Evolutionary conservation across 2,113 vertebrate species (phyloP).

Genomic region (Acrocephalus arundinaceus): DNA sequence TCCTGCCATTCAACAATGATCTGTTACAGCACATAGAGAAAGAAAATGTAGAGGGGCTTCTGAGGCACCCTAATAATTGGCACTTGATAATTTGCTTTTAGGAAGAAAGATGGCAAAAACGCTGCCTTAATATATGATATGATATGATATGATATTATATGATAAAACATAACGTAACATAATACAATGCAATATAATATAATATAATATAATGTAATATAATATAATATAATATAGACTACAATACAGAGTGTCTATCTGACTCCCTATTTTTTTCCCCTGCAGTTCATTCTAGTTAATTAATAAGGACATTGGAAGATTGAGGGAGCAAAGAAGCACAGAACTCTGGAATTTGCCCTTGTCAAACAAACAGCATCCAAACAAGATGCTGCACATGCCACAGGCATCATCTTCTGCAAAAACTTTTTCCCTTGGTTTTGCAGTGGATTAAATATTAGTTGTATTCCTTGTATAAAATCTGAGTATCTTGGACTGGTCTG

Average conservation of each 20-base stretch:
- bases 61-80: neutral
- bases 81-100: neutral
- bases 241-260: accelerated
- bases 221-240: too few relatives aligned
- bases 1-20: neutral
- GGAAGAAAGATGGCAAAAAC: neutral
- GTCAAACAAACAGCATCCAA: accelerated
- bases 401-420: neutral
- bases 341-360: neutral
- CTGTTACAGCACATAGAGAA: neutral
- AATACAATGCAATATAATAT: too few relatives aligned
- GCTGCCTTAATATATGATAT: neutral
- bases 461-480: neutral
- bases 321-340: neutral
- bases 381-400: neutral
- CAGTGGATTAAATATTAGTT: neutral
- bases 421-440: neutral
- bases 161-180: too few relatives aligned
- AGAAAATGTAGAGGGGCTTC: neutral
- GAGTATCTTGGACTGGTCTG: neutral
- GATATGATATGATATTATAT: too few relatives aligned
- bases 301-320: neutral
- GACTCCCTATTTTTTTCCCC: neutral
- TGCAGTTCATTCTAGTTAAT: neutral
- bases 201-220: too few relatives aligned